Evolutionary conservation across 2,888 invertebrate species (phyloP), one percentile per base, ranked within the genome.

Genomic region (Pollenia griseotomentosa): DNA sequence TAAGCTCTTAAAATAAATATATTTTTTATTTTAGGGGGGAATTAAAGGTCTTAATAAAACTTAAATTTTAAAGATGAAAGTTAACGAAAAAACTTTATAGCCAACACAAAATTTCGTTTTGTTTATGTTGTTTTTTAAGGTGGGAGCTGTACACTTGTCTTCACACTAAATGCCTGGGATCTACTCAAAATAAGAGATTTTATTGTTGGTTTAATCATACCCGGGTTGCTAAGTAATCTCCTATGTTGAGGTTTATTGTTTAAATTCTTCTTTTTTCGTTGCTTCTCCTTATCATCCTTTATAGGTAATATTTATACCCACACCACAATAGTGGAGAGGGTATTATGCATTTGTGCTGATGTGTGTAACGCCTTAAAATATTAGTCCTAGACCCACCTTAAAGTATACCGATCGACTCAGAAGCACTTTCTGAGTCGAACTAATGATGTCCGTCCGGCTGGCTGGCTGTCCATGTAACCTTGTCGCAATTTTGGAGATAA

Each of bases 161-260:
- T 19, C 44, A 65, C 6, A 14, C 3, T 33, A n/a, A 48, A 68
- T 53, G 53, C 23, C 55, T 14, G 12, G 63, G 63, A 55, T 68
- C 82, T 68, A 59, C 23, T 53, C 55, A 61, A 53, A 75, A 53
- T 42, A 10, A 51, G 12, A 23, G 70, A 40, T 7, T 40, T 77
- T 77, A 73, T 77, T 16, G 71, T 46, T 44, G 9, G 19, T 59
- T 57, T 66, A 48, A 68, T 51, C 66, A 68, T 42, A n/a, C 7
- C n/a, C 14, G 3, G 14, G 23, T 11, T 33, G 11, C 23, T 14
- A 19, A 61, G 70, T 63, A 77, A 82, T 73, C 77, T 75, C 63
- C 59, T 81, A 16, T 68, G 48, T 78, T 82, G 19, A 73, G 78
- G 48, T 71, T 81, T 77, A 57, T 65, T 66, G 8, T 70, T 63